Percentiles rank a stretch among this genome's conserved stretches.
Conservation (phyloP, 2,113 vertebrate genomes). For the Siniperca chuatsi region DNA sequence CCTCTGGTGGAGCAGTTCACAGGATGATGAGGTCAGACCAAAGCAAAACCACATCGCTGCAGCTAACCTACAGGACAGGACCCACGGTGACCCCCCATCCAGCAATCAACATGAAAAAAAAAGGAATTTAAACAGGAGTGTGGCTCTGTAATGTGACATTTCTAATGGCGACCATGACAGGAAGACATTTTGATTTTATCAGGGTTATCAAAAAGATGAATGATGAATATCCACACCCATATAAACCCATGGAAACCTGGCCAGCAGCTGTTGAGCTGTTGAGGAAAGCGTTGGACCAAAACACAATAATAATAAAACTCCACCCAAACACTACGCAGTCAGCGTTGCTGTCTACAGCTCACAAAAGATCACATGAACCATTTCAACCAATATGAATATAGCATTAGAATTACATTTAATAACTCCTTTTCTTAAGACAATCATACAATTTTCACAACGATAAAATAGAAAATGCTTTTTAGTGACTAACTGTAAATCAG, state of each 20-base stretch:
- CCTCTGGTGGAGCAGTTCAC: too few species aligned
- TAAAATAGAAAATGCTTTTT: not conserved
- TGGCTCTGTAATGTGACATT: too few species aligned
- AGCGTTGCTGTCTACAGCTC: not conserved
- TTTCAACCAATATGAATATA: not conserved
- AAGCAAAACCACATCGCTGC: too few species aligned
- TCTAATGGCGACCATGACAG: not conserved
- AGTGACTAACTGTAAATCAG: not conserved
- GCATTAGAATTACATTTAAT: not conserved
- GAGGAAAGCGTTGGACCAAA: not conserved
- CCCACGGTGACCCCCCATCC: too few species aligned
- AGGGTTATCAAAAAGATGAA: not conserved
- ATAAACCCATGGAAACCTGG: not conserved
- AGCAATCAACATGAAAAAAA: too few species aligned
- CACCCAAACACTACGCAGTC: not conserved
- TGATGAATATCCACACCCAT: not conserved
- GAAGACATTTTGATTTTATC: not conserved
- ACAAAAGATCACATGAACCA: not conserved
- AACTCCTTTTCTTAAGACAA: not conserved
- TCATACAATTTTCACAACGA: not conserved
- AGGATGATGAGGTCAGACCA: too few species aligned
- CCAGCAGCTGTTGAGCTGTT: not conserved
- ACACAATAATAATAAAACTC: not conserved
- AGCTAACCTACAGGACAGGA: too few species aligned
- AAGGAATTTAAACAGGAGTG: too few species aligned